phyloP scores from a whole-genome alignment of 2,888 invertebrate genomes.

The Lordiphosa andalusiaca region DNA sequence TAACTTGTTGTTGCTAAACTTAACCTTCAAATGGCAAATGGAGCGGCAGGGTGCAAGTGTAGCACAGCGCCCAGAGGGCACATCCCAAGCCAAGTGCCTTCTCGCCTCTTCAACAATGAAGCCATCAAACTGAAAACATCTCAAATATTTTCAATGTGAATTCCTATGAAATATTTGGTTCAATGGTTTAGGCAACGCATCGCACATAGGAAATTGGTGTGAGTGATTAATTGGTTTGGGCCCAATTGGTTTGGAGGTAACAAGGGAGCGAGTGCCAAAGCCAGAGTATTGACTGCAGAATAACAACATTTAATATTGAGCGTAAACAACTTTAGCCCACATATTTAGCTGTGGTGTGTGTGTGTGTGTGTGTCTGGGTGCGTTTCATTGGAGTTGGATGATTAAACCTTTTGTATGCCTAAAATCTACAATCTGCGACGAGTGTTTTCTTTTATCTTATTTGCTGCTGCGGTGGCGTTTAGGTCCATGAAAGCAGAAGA shows the following conservation, averaged over 20 bases:
- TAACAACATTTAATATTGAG: conserved; percentile 49
- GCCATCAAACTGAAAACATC: conserved; percentile 57
- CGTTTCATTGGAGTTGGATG: conserved; percentile 41
- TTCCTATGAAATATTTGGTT: conserved; percentile 40
- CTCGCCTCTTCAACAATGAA: conserved; percentile 64
- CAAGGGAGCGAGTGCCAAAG: conserved; percentile 8
- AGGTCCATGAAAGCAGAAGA: conserved; percentile 20
- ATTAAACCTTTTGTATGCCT: conserved; percentile 46
- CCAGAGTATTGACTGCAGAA: conserved; percentile 23
- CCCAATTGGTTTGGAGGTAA: conserved; percentile 26
- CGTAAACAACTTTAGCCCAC: conserved; percentile 56
- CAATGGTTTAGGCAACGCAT: conserved; percentile 48
- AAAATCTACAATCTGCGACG: conserved; percentile 30
- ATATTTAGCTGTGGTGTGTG: conserved; percentile 36
- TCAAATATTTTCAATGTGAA: conserved; percentile 55
- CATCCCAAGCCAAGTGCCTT: conserved; percentile 50
- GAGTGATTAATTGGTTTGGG: conserved; percentile 60
- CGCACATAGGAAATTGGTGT: conserved; percentile 60
- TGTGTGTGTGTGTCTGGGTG: conserved; percentile 39
- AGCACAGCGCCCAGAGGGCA: conserved; percentile 45
- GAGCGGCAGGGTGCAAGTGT: conserved; percentile 43
- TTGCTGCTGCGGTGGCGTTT: conserved; percentile 30
- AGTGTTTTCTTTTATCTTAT: conserved; percentile 36
- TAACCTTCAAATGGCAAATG: conserved; percentile 67
- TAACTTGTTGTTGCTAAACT: not conserved